A percentile compares a stretch with the other conserved stretches of the same genome.
Evolutionary conservation across 1,140 invertebrate species (phyloP).

Genomic region (Helicoverpa zea): DNA sequence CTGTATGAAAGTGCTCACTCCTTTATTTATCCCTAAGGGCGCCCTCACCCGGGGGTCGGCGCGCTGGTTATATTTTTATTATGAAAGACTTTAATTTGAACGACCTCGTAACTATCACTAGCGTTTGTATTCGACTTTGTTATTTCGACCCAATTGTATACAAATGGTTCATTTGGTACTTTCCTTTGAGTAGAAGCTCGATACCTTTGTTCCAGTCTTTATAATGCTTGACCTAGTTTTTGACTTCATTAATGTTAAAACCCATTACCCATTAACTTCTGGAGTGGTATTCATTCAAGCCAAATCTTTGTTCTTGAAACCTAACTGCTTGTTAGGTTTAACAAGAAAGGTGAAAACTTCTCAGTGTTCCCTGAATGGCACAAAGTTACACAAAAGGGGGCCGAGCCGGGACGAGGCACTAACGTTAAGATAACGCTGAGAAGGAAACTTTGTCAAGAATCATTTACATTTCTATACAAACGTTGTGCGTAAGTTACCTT

Average conservation of each 20-base stretch:
- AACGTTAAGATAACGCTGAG: constrained; percentile 35
- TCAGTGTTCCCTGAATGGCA: constrained; percentile 17
- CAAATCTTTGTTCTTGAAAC: constrained; percentile 9
- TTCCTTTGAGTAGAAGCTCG: neutral
- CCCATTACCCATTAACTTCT: neutral
- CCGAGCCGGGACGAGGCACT: constrained; percentile 1
- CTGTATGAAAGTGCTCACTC: neutral
- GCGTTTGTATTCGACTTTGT: neutral
- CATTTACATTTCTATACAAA: constrained; percentile 47
- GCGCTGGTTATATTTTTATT: neutral
- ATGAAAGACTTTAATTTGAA: constrained; percentile 20
- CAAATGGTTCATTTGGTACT: neutral
- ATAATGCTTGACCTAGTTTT: constrained; percentile 9
- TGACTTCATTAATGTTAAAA: neutral
- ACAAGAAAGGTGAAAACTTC: constrained; percentile 40
- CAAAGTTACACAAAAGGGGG: constrained; percentile 30
- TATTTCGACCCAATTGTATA: constrained; percentile 3
- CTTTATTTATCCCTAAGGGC: neutral
- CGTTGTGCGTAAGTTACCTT: constrained; percentile 25
- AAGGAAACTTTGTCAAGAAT: constrained; percentile 41
- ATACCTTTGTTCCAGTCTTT: constrained; percentile 24
- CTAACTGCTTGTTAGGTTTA: constrained; percentile 26
- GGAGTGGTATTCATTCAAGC: neutral
- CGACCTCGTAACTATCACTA: constrained; percentile 3
- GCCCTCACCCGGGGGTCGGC: neutral